These are phyloP conservation scores for Porites divaricata DNA, from an alignment of 92 coral and sea anemone genomes.

Conservation along the genomic window DNA sequence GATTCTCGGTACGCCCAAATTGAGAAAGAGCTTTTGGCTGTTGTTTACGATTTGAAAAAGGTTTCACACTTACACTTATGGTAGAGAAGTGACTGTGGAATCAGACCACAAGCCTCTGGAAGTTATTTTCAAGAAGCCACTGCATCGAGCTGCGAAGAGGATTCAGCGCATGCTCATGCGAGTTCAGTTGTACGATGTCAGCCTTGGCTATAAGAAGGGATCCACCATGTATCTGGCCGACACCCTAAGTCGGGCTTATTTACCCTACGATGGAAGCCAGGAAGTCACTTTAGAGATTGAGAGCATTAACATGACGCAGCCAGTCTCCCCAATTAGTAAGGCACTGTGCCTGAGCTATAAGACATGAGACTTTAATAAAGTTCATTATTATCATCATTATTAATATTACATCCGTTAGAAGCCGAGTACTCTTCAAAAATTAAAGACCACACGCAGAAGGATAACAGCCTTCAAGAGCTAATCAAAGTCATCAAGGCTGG, in stretches of 20 bases:
- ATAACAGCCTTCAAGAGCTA: slow-evolving; percentile 21
- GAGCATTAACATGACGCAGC: slow-evolving; percentile 11
- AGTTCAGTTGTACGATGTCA: not conserved
- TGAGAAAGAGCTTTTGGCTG: slow-evolving; percentile 2
- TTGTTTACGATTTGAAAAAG: not conserved
- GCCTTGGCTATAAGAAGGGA: slow-evolving; percentile 8
- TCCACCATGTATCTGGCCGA: slow-evolving; percentile 16
- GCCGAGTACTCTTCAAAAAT: slow-evolving; percentile 7
- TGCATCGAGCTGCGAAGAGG: not conserved
- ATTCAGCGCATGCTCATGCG: slow-evolving; percentile 24
- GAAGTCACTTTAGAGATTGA: not conserved
- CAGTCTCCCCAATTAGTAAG: no score
- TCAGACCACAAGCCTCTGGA: slow-evolving; percentile 9
- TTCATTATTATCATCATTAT: no score
- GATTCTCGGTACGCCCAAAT: not conserved
- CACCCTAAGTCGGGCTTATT: not conserved
- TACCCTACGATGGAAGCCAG: not conserved
- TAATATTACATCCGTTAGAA: not conserved
- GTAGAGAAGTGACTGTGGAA: slow-evolving; percentile 1
- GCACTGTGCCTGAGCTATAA: no score
- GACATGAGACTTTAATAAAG: no score
- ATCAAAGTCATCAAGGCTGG: slow-evolving; percentile 18
- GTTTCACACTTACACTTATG: not conserved
- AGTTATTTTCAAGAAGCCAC: not conserved
- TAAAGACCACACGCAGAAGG: slow-evolving; percentile 18